Evolutionary conservation across 2,113 vertebrate species (phyloP).

Genomic region (Rallus limicola): DNA sequence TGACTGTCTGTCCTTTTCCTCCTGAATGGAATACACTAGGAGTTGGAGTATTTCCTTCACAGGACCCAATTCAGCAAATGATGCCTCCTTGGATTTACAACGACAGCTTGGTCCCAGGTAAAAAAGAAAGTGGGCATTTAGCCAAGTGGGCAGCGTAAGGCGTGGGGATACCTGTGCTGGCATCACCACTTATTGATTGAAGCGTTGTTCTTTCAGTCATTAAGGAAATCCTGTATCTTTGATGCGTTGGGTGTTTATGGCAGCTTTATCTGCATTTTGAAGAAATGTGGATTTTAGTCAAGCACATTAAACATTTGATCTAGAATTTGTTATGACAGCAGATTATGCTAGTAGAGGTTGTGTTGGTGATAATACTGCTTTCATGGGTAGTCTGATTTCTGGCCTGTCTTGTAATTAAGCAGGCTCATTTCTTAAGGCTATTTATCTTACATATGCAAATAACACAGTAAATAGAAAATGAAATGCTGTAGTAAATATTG

Average conservation of each 20-base stretch:
- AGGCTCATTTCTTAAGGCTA: conserved; percentile 15
- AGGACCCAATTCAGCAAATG: conserved; percentile 91
- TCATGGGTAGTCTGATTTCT: not conserved
- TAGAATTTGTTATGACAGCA: not conserved
- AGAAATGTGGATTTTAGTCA: not conserved
- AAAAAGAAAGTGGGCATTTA: not conserved
- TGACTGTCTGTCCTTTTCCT: not conserved
- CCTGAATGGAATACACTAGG: conserved; percentile 64
- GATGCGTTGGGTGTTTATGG: not conserved
- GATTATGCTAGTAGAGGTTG: not conserved
- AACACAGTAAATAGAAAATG: not conserved
- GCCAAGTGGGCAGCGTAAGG: not conserved
- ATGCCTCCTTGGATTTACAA: conserved; percentile 95
- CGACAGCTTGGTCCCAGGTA: conserved; percentile 94
- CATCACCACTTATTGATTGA: not conserved
- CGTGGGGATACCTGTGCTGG: not conserved
- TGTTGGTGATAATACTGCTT: not conserved
- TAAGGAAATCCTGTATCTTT: not conserved
- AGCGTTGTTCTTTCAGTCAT: not conserved
- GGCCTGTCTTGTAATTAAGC: not conserved
- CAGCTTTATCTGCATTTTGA: not conserved
- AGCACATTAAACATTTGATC: not conserved
- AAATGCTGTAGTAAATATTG: conserved; percentile 3
- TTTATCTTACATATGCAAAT: not conserved
- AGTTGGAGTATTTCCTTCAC: conserved; percentile 89